A percentile compares a stretch with the other conserved stretches of the same genome.
phyloP scores from a whole-genome alignment of 2,797 vertebrate genomes.

The Acrossocheilus wenchowensis region DNA sequence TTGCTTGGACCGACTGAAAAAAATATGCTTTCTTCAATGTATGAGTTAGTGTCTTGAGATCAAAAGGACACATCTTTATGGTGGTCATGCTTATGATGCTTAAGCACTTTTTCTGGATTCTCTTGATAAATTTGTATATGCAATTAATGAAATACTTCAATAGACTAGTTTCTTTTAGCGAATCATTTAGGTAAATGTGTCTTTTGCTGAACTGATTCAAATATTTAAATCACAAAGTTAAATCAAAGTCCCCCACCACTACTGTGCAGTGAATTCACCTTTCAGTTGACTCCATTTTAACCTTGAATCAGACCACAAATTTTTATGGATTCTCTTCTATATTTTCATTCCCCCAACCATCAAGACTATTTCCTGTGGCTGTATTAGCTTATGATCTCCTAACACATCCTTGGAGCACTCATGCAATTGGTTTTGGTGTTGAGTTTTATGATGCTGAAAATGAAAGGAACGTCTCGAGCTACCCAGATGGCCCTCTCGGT shows the following conservation, averaged over 20 bases:
- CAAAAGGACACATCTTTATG: neutral
- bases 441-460: conserved; percentile 75
- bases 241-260: too few species aligned
- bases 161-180: neutral
- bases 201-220: neutral
- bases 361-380: conserved; percentile 30
- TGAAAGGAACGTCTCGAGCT: conserved; percentile 61
- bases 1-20: too few species aligned
- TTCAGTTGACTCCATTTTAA: conserved; percentile 1
- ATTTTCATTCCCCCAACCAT: neutral
- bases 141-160: neutral
- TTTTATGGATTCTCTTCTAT: neutral
- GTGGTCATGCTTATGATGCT: neutral
- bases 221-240: neutral
- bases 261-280: neutral
- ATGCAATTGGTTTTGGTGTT: conserved; percentile 71
- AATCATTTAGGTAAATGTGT: neutral
- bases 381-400: conserved; percentile 32
- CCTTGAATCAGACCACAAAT: neutral
- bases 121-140: neutral
- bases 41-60: too few species aligned
- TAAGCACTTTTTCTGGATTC: neutral
- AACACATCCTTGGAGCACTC: conserved; percentile 15
- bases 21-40: neutral
- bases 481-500: conserved; percentile 50